Base-by-base conservation (phyloP, 2,888 invertebrate genomes). In the Trichopria drosophilae region DNA sequence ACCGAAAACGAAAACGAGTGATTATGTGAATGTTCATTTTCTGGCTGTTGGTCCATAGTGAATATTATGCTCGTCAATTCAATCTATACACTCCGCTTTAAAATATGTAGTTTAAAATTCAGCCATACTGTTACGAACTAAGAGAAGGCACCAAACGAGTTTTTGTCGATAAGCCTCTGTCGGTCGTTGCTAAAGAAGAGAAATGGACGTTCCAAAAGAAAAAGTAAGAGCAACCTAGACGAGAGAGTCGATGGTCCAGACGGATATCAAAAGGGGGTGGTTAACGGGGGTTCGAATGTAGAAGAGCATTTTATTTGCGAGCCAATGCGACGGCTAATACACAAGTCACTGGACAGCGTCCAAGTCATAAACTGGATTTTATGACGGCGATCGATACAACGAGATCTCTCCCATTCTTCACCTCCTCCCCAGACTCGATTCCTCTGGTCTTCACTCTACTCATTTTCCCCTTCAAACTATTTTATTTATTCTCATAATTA, bases 351-450 rank as follows among this genome's bases (percentile, higher is more conserved):
- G 73, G 73, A 73, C 73, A 72, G 65, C 67, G 72, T 72, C 73
- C 73, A 72, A 73, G 71, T 72, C 72, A 71, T 72, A 72, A 72
- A 72, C 69, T 70, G 68, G 69, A 73, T 73, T 73, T 73, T 72
- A 72, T 72, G 72, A 72, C 67, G 65, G 44, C 69, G 72, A 72
- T 72, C 72, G 71, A 73, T 72, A 69, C 55, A 56, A 53, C 53
- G 41, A 53, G 53, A 55, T 59, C 66, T 66, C 63, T 62, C 61
- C 56, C 46, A 53, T 57, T 62, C 57, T 57, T 59, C 53, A 53
- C 51, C 56, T 36, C 56, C 54, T 55, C 55, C 57, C 54, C 53
- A 51, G 37, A 22, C 24, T 28, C 55, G 50, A 35, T 48, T 41
- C 29, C 34, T 23, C 44, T 29, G 20, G 10, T 29, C 29, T 36